Evolutionary conservation across 2,888 invertebrate species (phyloP).

Genomic region (Microchrysa polita): DNA sequence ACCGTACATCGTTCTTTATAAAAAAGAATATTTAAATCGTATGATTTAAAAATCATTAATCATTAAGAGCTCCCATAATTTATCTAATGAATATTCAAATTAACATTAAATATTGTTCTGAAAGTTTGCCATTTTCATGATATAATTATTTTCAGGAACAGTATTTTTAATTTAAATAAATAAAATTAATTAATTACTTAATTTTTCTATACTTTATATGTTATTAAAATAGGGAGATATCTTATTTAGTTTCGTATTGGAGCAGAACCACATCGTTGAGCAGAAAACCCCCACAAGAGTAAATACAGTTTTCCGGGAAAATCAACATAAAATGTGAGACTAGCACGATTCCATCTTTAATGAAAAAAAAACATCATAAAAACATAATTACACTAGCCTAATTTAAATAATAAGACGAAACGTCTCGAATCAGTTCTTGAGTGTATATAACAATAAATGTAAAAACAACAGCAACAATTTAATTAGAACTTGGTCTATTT

Average conservation of each 20-base stretch:
- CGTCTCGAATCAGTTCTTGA: conserved; percentile 27
- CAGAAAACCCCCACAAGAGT: conserved; percentile 5
- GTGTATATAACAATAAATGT: neutral
- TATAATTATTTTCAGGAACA: neutral
- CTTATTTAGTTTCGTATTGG: conserved; percentile 1
- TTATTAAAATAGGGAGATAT: neutral
- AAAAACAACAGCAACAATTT: neutral
- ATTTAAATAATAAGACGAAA: neutral
- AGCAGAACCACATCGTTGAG: conserved; percentile 7
- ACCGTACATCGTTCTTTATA: too few species aligned
- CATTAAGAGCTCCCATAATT: neutral
- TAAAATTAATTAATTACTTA: too few species aligned
- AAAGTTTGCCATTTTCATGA: neutral
- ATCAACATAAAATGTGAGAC: too few species aligned
- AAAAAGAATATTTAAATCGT: too few species aligned
- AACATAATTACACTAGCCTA: too few species aligned
- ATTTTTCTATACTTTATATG: neutral
- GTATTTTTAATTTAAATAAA: too few species aligned
- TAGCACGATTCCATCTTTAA: too few species aligned
- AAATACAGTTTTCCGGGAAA: neutral
- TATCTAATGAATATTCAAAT: neutral
- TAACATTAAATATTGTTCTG: conserved; percentile 1
- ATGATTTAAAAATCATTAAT: neutral
- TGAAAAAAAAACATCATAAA: too few species aligned
- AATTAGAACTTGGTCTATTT: conserved; percentile 27